These are phyloP conservation scores for Brachyistius frenatus DNA, from an alignment of 2,113 vertebrate species.

Conservation along the genomic window DNA sequence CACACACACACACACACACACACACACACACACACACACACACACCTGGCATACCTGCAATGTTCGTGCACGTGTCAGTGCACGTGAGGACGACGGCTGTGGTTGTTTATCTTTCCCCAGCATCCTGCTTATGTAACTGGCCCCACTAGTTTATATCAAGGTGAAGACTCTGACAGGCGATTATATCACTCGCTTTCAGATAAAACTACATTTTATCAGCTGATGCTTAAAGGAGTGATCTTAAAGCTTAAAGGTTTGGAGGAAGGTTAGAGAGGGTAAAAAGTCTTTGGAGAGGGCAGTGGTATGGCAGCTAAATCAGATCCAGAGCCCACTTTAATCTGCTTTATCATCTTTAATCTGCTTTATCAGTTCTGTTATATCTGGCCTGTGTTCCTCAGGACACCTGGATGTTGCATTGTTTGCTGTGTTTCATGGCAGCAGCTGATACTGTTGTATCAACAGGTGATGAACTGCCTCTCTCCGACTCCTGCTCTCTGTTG, in stretches of 20 bases:
- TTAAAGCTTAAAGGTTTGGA: background rate
- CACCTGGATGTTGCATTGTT: conserved; percentile 22
- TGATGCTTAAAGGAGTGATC: background rate
- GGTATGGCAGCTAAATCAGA: conserved; percentile 44
- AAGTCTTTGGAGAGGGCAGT: conserved; percentile 22
- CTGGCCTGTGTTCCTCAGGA: conserved; percentile 3
- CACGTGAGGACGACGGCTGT: conserved; percentile 22
- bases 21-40: no score
- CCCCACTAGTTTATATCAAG: background rate
- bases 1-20: background rate
- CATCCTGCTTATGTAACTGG: background rate
- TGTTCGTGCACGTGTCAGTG: conserved; percentile 29
- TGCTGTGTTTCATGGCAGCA: conserved; percentile 22
- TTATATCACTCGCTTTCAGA: background rate
- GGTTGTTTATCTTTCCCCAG: background rate
- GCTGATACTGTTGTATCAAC: background rate
- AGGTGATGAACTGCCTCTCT: no score
- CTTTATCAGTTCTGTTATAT: conserved; percentile 31
- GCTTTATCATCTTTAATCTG: conserved; percentile 54
- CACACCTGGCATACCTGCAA: conserved; percentile 33
- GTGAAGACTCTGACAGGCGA: background rate
- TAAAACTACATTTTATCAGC: background rate
- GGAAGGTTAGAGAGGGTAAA: background rate
- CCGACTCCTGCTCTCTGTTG: no score
- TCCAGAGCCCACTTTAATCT: conserved; percentile 48